Evolutionary conservation across 2,797 vertebrate genomes (phyloP).

Genomic region (Borostomias antarcticus): DNA sequence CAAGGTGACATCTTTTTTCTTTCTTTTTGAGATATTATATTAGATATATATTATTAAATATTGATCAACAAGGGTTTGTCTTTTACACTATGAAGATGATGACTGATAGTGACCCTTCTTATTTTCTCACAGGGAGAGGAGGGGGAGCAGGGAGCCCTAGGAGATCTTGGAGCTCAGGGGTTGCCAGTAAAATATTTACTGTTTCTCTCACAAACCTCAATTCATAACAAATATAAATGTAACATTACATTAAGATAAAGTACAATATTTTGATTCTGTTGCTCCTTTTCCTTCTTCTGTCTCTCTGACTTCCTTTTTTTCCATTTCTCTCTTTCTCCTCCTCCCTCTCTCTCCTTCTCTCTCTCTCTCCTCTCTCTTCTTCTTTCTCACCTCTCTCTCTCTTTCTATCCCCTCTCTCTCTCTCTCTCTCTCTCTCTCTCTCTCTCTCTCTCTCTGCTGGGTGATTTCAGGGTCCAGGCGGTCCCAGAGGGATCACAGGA

Average conservation of each 20-base stretch:
- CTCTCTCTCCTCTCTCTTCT: conserved; percentile 19
- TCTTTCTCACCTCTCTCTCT: background rate
- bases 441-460: conserved; percentile 52
- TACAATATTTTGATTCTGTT: background rate
- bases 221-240: conserved; percentile 1
- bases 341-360: conserved; percentile 16
- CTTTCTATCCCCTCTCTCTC: background rate
- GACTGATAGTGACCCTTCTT: background rate
- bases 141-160: conserved; percentile 85
- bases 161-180: conserved; percentile 89
- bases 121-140: conserved; percentile 86
- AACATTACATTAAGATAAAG: background rate
- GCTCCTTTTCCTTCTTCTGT: no score
- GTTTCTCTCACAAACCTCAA: conserved; percentile 8
- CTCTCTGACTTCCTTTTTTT: background rate
- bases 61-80: no score
- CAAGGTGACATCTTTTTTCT: conserved; percentile 79
- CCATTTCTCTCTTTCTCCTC: background rate
- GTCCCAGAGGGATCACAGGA: conserved; percentile 86
- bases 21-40: background rate
- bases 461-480: conserved; percentile 83
- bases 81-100: no score
- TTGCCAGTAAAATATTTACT: conserved; percentile 86
- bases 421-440: background rate
- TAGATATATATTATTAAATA: background rate